These are phyloP conservation scores for Limnodromus scolopaceus DNA, from an alignment of 2,797 vertebrate genomes.

Conservation along the genomic window DNA sequence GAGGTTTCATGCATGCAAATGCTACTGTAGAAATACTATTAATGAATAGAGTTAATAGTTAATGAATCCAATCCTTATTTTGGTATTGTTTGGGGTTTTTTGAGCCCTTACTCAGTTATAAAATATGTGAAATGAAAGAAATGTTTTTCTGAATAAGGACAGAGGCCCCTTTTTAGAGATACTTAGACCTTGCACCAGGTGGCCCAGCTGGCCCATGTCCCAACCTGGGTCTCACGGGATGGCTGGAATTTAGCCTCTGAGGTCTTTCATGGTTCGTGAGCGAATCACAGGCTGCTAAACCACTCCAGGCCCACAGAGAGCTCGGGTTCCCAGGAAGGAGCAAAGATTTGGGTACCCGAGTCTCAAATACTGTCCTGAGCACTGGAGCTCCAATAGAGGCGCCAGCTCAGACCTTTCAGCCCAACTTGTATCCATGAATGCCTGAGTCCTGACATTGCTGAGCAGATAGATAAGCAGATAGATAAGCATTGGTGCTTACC, in stretches of 20 bases:
- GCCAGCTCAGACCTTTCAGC: background rate
- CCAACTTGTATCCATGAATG: background rate
- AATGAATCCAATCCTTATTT: background rate
- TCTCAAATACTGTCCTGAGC: background rate
- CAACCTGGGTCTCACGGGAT: background rate
- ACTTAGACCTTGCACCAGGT: background rate
- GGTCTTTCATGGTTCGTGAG: background rate
- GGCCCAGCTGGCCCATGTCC: background rate
- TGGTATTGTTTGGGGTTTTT: background rate
- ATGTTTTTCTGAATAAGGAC: background rate
- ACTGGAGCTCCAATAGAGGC: accelerated
- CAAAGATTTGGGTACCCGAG: background rate
- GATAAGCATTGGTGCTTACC: background rate
- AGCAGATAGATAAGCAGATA: too few relatives aligned
- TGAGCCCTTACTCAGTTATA: background rate
- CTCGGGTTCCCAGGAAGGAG: background rate
- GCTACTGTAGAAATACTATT: background rate
- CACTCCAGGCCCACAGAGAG: background rate
- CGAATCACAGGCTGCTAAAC: background rate
- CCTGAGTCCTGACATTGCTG: background rate
- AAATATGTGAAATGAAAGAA: background rate
- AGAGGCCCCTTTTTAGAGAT: background rate
- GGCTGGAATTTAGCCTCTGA: background rate
- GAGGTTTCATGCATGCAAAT: background rate
- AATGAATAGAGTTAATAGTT: background rate